Conservation (phyloP, 2,888 invertebrate species). For the Lissonota sp. region DNA sequence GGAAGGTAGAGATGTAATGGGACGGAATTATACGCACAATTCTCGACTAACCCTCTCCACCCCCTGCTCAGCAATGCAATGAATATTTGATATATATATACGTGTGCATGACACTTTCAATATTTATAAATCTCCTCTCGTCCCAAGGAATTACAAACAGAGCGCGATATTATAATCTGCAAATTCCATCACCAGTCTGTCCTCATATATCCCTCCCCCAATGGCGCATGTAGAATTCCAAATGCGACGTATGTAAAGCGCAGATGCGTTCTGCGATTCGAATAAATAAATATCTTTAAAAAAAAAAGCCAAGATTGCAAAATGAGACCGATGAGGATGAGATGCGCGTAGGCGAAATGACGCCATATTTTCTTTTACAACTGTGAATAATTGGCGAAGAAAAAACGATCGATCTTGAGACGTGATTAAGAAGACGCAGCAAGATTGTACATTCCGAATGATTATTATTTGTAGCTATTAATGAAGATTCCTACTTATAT, state of each 20-base stretch:
- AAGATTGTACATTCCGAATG: too few relatives aligned
- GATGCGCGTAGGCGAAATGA: constrained; percentile 11
- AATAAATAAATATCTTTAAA: constrained; percentile 39
- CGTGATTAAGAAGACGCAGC: constrained; percentile 38
- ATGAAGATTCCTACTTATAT: too few relatives aligned
- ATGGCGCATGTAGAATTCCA: constrained; percentile 17
- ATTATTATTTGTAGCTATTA: too few relatives aligned
- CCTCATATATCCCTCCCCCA: too few relatives aligned
- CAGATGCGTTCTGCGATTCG: constrained; percentile 41
- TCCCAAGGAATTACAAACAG: constrained; percentile 32
- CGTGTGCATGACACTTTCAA: constrained; percentile 2
- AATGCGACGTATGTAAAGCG: constrained; percentile 14
- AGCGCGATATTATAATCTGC: constrained; percentile 21
- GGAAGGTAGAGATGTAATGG: too few relatives aligned
- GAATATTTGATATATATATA: neutral
- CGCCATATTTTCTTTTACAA: constrained; percentile 44
- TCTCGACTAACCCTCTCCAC: too few relatives aligned
- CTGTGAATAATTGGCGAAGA: neutral
- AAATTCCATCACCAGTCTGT: neutral
- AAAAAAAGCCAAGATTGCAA: constrained; percentile 6
- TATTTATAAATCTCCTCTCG: constrained; percentile 42
- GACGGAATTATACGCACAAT: too few relatives aligned
- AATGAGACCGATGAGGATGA: neutral
- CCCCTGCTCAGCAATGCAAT: too few relatives aligned
- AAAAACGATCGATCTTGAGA: constrained; percentile 30